Conservation (phyloP, 2,797 vertebrate species). For the Pogonophryne albipinna region DNA sequence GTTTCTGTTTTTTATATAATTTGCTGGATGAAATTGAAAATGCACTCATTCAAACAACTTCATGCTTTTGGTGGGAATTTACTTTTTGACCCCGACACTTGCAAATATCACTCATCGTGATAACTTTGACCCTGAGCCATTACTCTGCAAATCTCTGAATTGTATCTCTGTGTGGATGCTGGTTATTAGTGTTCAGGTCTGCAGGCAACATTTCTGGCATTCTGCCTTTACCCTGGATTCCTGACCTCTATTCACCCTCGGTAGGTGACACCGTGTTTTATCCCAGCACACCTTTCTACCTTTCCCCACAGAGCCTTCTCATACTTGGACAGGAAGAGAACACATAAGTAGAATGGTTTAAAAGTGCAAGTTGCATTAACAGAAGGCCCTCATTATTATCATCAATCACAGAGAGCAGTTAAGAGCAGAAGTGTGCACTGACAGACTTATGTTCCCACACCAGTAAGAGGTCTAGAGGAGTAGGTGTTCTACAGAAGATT, state of each 20-base stretch:
- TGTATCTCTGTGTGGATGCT: constrained; percentile 32
- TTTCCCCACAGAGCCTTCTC: constrained; percentile 22
- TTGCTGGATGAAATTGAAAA: neutral
- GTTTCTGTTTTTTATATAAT: constrained; percentile 19
- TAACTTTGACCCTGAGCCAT: constrained; percentile 60
- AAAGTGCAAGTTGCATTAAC: constrained; percentile 21
- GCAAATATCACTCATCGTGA: constrained; percentile 40
- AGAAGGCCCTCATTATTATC: constrained; percentile 30
- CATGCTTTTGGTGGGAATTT: constrained; percentile 21
- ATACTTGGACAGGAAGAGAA: constrained; percentile 17
- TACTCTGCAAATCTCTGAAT: constrained; percentile 47
- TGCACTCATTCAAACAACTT: constrained; percentile 10
- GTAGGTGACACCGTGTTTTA: constrained; percentile 44
- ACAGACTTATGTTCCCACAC: constrained; percentile 9
- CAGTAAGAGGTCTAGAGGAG: neutral
- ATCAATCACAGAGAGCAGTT: constrained; percentile 41
- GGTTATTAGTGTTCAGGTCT: constrained; percentile 57
- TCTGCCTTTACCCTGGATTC: constrained; percentile 66
- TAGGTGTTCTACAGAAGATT: constrained; percentile 2
- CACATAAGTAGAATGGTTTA: constrained; percentile 29
- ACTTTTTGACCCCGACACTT: constrained; percentile 4
- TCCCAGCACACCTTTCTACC: constrained; percentile 41
- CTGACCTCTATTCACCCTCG: constrained; percentile 66
- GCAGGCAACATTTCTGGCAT: constrained; percentile 73
- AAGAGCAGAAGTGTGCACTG: neutral